Evolutionary conservation across 2,888 invertebrate genomes (phyloP), one percentile per base, ranked within the genome.

Genomic region (Thymelicus sylvestris): DNA sequence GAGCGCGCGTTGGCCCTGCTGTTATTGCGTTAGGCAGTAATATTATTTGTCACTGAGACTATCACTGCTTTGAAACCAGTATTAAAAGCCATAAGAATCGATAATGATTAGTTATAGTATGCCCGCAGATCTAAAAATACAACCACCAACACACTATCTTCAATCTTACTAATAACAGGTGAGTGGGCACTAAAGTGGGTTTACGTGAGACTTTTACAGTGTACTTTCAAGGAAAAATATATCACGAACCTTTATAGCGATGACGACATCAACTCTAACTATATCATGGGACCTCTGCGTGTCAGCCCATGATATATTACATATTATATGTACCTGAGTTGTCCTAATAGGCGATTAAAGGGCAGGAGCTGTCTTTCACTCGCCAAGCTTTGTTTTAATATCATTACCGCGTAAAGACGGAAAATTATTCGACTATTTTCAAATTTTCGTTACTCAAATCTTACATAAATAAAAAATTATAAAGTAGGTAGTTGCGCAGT

Each of bases 91-190:
- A 10, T 44, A 44, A 2, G 12, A 44, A 44, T 44, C 44, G 44
- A 44, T 10, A 44, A 44, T 44, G 3, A 44, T 44, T 44, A 12
- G 12, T 8, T 41, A 41, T 8, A 44, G 44, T 4, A 44, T 44
- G 44, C 44, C 10, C 44, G 44, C 44, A 44, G 44, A 13, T 50
- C 47, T 65, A 52, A 65, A 44, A 41, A 55, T 24, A 55, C 24
- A 55, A 39, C 66, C 15, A 44, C 57, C 44, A 31, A 31, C 31
- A 31, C 57, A 65, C 69, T 71, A 67, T 74, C 71, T 60, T 59
- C 41, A 60, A 63, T 65, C 72, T 72, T 64, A 69, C 83, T 81
- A 85, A 86, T 83, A 84, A 83, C 55, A 82, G 82, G 80, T 79
- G 77, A 80, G 79, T 75, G 77, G 78, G 66, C 67, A 78, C 73